Conservation (phyloP, 37 sponge, comb jelly and placozoan species). For the Diacarnus erythraeanus region DNA sequence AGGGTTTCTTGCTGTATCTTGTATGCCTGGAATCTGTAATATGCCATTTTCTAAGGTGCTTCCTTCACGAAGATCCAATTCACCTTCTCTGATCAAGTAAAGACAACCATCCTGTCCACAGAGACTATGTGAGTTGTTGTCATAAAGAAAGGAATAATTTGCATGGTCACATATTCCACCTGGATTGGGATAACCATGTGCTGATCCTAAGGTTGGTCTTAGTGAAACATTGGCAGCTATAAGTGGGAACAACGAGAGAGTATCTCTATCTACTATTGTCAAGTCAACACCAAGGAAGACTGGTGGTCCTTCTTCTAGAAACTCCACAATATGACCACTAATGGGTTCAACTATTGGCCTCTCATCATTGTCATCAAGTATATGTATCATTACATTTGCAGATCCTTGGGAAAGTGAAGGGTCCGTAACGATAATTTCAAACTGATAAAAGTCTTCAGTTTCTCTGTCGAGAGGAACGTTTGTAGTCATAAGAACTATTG, state of each 20-base stretch:
- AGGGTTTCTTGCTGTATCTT: conserved; percentile 9
- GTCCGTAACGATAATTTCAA: conserved; percentile 61
- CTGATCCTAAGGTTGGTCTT: conserved; percentile 3
- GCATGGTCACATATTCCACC: conserved; percentile 78
- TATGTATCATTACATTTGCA: conserved; percentile 39
- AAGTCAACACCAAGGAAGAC: conserved; percentile 6
- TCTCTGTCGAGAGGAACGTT: conserved; percentile 42
- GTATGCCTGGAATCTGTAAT: background rate
- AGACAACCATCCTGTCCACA: conserved; percentile 41
- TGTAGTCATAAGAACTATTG: conserved; percentile 40
- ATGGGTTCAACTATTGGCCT: conserved; percentile 38
- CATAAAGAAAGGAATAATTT: conserved; percentile 49
- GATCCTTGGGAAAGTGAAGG: conserved; percentile 21
- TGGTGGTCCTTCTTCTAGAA: conserved; percentile 29
- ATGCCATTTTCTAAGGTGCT: conserved; percentile 5
- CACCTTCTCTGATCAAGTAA: conserved; percentile 24
- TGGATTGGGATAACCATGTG: conserved; percentile 34
- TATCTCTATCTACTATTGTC: conserved; percentile 47
- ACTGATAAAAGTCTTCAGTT: conserved; percentile 4
- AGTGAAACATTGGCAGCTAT: conserved; percentile 12
- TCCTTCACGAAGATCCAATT: background rate
- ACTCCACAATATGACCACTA: conserved; percentile 2
- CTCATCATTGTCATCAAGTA: conserved; percentile 68
- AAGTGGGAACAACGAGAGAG: conserved; percentile 31
- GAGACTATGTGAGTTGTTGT: conserved; percentile 36